These are phyloP conservation scores for Lasius fuliginosus DNA, from an alignment of 2,888 invertebrate species.

Conservation along the genomic window DNA sequence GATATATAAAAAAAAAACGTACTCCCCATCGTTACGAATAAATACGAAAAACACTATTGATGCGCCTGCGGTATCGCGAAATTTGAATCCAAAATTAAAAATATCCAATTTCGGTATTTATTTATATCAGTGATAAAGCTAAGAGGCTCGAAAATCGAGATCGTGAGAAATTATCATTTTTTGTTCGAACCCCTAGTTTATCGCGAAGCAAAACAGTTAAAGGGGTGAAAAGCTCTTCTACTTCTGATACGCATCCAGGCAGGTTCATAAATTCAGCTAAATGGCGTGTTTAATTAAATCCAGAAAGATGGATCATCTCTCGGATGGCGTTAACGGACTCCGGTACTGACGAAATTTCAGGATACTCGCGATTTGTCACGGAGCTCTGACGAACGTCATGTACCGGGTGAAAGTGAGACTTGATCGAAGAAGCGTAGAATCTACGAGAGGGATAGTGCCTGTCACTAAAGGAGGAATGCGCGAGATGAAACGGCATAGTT, in stretches of 20 bases:
- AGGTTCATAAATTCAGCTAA: constrained; percentile 71
- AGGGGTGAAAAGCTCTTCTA: constrained; percentile 31
- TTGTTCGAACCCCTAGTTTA: background rate
- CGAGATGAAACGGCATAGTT: constrained; percentile 29
- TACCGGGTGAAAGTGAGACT: constrained; percentile 35
- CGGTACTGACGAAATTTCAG: constrained; percentile 63
- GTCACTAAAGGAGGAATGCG: constrained; percentile 23
- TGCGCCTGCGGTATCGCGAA: no score
- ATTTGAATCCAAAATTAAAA: background rate
- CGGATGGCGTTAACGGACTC: constrained; percentile 59
- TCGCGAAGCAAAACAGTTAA: background rate
- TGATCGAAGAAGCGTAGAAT: constrained; percentile 21
- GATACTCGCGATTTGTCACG: constrained; percentile 72
- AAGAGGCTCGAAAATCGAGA: background rate
- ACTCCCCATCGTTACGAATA: background rate
- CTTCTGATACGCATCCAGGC: constrained; percentile 42
- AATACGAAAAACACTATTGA: background rate
- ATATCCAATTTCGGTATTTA: background rate
- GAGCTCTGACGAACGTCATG: constrained; percentile 51
- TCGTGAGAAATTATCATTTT: background rate
- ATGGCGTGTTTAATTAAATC: constrained; percentile 77
- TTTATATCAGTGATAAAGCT: background rate
- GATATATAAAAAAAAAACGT: background rate
- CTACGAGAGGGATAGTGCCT: constrained; percentile 32
- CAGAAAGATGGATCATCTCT: constrained; percentile 74